These are phyloP conservation scores for Plebejus anna DNA, from an alignment of 2,888 invertebrate genomes.

Conservation along the genomic window DNA sequence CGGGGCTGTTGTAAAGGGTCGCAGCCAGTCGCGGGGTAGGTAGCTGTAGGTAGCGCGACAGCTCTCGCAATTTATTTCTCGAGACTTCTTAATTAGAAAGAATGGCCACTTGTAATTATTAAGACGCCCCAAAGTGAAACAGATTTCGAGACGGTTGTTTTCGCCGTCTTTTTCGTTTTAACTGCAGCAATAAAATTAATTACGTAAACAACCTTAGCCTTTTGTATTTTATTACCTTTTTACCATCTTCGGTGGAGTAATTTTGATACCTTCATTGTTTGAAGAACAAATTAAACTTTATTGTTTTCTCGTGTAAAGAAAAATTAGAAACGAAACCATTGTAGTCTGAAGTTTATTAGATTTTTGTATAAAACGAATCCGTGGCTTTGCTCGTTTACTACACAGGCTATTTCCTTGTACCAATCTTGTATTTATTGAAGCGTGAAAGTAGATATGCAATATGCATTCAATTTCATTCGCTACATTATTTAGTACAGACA, in stretches of 20 bases:
- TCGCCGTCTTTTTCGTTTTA: slow-evolving; percentile 53
- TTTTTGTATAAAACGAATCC: neutral
- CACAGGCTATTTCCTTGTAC: neutral
- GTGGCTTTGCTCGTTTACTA: neutral
- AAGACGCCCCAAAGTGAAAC: slow-evolving; percentile 79
- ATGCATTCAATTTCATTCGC: neutral
- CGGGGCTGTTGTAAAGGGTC: neutral
- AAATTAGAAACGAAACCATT: neutral
- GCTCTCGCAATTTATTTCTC: slow-evolving; percentile 76
- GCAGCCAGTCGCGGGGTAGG: neutral
- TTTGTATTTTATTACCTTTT: slow-evolving; percentile 33
- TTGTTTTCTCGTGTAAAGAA: slow-evolving; percentile 1
- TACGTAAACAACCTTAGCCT: slow-evolving; percentile 35
- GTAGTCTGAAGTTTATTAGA: neutral
- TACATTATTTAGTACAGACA: neutral
- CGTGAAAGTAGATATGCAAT: neutral
- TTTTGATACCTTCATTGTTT: slow-evolving; percentile 15
- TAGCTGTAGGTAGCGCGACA: slow-evolving; percentile 45
- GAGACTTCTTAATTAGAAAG: slow-evolving; percentile 79
- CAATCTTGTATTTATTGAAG: slow-evolving; percentile 1
- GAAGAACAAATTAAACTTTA: slow-evolving; percentile 13
- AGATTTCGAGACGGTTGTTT: slow-evolving; percentile 72
- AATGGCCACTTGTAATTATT: slow-evolving; percentile 80
- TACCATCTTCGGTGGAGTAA: slow-evolving; percentile 21
- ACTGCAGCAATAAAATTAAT: slow-evolving; percentile 45